Base-by-base conservation (phyloP, 1,140 invertebrate species). In the Melitaea cinxia region DNA sequence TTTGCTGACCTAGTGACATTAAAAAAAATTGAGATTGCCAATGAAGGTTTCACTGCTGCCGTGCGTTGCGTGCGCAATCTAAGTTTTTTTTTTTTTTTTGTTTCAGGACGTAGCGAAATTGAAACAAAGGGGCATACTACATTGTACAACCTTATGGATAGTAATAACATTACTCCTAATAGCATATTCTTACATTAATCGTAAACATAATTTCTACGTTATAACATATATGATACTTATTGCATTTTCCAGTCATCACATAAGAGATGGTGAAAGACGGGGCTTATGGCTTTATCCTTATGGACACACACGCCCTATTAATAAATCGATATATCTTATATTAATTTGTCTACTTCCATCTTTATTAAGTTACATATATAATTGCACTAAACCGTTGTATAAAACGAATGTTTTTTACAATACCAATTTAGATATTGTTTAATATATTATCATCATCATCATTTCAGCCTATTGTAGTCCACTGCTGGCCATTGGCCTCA, bases 261-360 rank as follows among this genome's bases (percentile, higher is more conserved):
- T 88, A 9, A 49, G 87, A 21, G 87, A 89, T 58, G 84, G 65
- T 0, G 83, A 85, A 21, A 35, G 85, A 7, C 60, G 83, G 45
- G 87, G 87, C 0, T 2, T 89, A 1, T 89, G 83, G 81, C 2
- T 88, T 0, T 85, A 76, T 35, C 83, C 87, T 0, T 82, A 73
- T 21, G 83, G 85, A 4, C 76, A 80, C 19, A 83, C 87, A 9
- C 55, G 65, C 7, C 61, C 83, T 0, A 39, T 89, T 30, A 68
- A 65, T 28, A 87, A 75, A 54, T 66, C 67, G 70, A 4, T 83
- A 6, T 89, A 89, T 68, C 37, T 81, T 7, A 33, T 72, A 14
- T 26, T 80, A 6, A 39, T 78, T 2, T 49, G 50, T 4, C n/a
- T 72, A 1, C 47, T 86, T 1, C 86, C 86, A 1, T 61, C 70